Base-by-base conservation (phyloP, 2,113 vertebrate genomes). In the Hydrolagus affinis region DNA sequence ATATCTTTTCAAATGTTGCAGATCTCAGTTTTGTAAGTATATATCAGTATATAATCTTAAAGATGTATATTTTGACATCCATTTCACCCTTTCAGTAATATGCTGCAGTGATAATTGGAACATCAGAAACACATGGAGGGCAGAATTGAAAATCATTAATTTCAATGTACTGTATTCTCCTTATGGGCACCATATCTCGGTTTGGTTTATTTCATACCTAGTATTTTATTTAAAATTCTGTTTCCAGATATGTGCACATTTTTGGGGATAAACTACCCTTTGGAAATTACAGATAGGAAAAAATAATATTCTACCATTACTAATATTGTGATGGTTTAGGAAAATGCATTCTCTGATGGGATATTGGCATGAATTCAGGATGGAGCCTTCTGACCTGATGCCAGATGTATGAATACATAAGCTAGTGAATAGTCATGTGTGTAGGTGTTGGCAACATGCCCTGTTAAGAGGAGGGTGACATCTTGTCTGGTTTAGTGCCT, bases 401-500 rank as follows among this genome's bases (percentile, higher is more conserved):
- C 85, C 87, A 87, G 86, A 86, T 87, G 87, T 87, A 85, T 86
- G 86, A 77, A 64, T 28, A 72, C 44, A 69, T 59, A 68, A 85
- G 85, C 86, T 86, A 86, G 86, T 86, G 87, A 86, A 69, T 19
- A 86, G 60, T 25, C 60, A 76, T 74, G 85, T 86, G 85, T 85
- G 75, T 87, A 86, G 86, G 86, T 86, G 85, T 70, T 85, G 75
- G 86, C 85, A 77, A 75, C 71, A n/a, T 86, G 87, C 87, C 87
- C 87, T 72, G 32, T 76, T 86, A 85, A n/a, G 76, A 70, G 75
- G 85, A 70, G 14, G 74, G 85, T 86, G 87, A 87, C 85, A 87
- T 87, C 87, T 86, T 87, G 85, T 86, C 85, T 62, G 64, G 60
- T 85, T 75, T 85, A 86, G 77, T 86, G 87, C 86, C 70, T 87